Conservation (phyloP, 2,888 invertebrate species). For the Hyppa rectilinea region DNA sequence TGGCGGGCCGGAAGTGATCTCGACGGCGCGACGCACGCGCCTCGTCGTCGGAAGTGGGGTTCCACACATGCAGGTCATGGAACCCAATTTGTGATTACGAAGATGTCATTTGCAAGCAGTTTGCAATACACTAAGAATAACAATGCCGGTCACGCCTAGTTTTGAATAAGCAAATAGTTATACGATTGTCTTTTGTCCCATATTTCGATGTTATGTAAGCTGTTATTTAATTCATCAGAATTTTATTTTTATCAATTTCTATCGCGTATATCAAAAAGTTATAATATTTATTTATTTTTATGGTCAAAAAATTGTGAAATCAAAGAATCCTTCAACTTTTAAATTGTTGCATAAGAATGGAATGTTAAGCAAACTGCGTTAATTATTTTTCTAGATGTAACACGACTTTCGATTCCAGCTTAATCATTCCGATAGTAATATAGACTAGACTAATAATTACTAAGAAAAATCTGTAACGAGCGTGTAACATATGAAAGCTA, state of each 20-base stretch:
- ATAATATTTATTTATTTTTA: slow-evolving; percentile 39
- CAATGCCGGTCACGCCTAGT: slow-evolving; percentile 77
- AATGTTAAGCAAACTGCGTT: slow-evolving; percentile 30
- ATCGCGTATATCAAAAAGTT: slow-evolving; percentile 43
- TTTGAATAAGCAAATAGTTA: slow-evolving; percentile 79
- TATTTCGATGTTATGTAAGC: slow-evolving; percentile 71
- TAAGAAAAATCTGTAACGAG: slow-evolving; percentile 40
- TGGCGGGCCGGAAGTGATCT: slow-evolving; percentile 81
- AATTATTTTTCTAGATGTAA: slow-evolving; percentile 37
- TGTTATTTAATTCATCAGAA: slow-evolving; percentile 64
- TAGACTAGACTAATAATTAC: slow-evolving; percentile 27
- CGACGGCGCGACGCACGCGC: slow-evolving; percentile 74
- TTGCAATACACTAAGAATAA: slow-evolving; percentile 74
- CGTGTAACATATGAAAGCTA: slow-evolving; percentile 48
- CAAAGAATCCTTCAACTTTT: slow-evolving; percentile 20
- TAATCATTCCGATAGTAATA: slow-evolving; percentile 21
- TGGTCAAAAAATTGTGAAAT: slow-evolving; percentile 10
- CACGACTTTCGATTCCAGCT: slow-evolving; percentile 44
- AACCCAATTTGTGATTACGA: slow-evolving; percentile 80
- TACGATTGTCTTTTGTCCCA: slow-evolving; percentile 74
- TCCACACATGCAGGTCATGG: slow-evolving; percentile 80
- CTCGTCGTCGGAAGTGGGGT: slow-evolving; percentile 76
- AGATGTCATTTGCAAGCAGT: slow-evolving; percentile 80
- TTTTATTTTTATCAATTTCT: slow-evolving; percentile 41
- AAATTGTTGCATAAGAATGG: slow-evolving; percentile 43